Conservation (phyloP, 2,888 invertebrate species). For the Nemotelus nigrinus region DNA sequence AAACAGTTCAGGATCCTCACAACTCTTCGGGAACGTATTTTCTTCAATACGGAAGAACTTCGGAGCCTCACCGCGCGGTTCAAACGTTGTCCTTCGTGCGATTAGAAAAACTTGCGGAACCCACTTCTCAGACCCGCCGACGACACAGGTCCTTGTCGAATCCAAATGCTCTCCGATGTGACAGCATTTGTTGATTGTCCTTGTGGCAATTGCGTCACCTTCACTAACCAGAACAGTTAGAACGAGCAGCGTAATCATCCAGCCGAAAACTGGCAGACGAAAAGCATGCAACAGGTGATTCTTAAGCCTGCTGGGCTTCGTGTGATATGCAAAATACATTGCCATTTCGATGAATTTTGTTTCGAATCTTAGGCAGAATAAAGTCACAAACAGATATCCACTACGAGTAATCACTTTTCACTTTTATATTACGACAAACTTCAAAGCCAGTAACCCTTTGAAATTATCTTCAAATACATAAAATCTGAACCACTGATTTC, state of each 20-base stretch:
- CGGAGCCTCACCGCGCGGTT: slow-evolving; percentile 62
- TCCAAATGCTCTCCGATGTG: slow-evolving; percentile 66
- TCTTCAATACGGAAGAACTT: slow-evolving; percentile 64
- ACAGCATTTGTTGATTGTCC: slow-evolving; percentile 68
- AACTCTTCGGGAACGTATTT: slow-evolving; percentile 60
- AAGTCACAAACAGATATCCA: no score
- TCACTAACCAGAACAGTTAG: not conserved
- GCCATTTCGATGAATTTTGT: no score
- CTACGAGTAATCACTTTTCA: no score
- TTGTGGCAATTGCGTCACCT: not conserved
- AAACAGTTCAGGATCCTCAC: slow-evolving; percentile 63
- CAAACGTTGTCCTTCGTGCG: slow-evolving; percentile 62
- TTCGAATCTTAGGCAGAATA: no score
- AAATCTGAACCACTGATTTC: no score
- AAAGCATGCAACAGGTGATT: slow-evolving; percentile 25
- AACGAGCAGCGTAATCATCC: not conserved
- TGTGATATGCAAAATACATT: no score
- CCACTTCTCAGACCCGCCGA: slow-evolving; percentile 65
- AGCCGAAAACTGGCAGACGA: not conserved
- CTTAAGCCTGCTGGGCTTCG: not conserved
- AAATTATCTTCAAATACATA: no score
- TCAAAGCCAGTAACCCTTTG: no score
- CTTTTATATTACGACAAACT: no score
- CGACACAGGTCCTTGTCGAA: slow-evolving; percentile 59
- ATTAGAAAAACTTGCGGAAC: slow-evolving; percentile 71